Conservation (phyloP, 2,113 vertebrate species). For the Struthidea cinerea region DNA sequence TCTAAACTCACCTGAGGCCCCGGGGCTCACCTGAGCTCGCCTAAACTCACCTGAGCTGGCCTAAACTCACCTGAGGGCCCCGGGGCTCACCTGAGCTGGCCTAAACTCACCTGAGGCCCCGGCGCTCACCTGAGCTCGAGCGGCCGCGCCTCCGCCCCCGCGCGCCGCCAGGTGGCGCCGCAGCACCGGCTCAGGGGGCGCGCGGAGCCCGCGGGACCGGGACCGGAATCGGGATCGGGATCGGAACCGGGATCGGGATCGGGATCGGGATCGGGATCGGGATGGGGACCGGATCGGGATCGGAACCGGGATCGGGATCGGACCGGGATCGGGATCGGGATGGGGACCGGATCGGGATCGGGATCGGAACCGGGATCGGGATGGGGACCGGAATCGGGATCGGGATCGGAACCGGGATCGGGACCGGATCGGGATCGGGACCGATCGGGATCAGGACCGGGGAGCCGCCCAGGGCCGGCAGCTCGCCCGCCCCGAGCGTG, state of each 20-base stretch:
- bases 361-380: not conserved
- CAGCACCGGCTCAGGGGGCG: not conserved
- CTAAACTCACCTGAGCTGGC: too few species aligned
- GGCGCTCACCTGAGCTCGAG: not conserved
- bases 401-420: fast-evolving
- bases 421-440: too few species aligned
- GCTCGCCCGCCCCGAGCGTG: not conserved
- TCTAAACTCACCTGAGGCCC: too few species aligned
- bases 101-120: not conserved
- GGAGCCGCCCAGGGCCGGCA: not conserved
- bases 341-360: too few species aligned
- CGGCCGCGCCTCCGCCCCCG: not conserved
- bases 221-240: too few species aligned
- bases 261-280: not conserved
- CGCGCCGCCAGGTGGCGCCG: not conserved
- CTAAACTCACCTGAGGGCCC: too few species aligned
- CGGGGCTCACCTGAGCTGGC: not conserved
- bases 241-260: fast-evolving
- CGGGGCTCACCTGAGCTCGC: not conserved
- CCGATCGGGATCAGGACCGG: too few species aligned
- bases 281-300: fast-evolving
- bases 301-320: not conserved
- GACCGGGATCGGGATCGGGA: not conserved
- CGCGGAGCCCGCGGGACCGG: not conserved
- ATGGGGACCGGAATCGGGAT: too few species aligned